Evolutionary conservation across 2,113 vertebrate species (phyloP).

Genomic region (Bujurquina vittata): DNA sequence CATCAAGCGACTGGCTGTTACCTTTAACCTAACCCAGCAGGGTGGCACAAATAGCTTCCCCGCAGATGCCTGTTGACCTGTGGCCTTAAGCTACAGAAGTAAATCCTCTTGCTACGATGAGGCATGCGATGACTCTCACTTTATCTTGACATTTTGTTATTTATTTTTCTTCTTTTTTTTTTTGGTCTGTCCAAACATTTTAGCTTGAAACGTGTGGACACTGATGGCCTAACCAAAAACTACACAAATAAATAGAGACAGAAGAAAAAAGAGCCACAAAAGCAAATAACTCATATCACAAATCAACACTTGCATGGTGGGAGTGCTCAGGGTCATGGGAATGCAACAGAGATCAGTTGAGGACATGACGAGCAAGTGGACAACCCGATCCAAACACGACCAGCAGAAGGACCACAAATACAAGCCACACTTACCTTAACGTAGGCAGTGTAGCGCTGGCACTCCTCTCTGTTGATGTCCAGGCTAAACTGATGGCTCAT

Average conservation of each 20-base stretch:
- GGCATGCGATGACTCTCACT: neutral
- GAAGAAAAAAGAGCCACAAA: conserved; percentile 40
- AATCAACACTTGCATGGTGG: conserved; percentile 33
- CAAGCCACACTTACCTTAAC: conserved; percentile 87
- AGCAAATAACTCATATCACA: conserved; percentile 47
- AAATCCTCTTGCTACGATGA: neutral
- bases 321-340: conserved; percentile 57
- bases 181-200: conserved; percentile 33
- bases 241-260: conserved; percentile 33
- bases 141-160: conserved; percentile 1
- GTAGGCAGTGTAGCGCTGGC: conserved; percentile 86
- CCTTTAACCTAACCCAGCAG: conserved; percentile 59
- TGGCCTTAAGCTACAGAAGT: conserved; percentile 11
- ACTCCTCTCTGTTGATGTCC: conserved; percentile 83
- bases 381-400: conserved; percentile 10
- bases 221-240: conserved; percentile 15
- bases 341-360: conserved; percentile 36
- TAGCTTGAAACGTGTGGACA: neutral
- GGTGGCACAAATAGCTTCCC: conserved; percentile 29
- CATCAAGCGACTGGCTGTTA: conserved; percentile 44
- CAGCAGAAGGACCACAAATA: neutral
- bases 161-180: neutral
- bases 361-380: conserved; percentile 41
- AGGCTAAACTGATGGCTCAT: conserved; percentile 85
- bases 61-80: conserved; percentile 15